phyloP scores from a whole-genome alignment of 2,797 vertebrate species.

The Chloroceryle inda region DNA sequence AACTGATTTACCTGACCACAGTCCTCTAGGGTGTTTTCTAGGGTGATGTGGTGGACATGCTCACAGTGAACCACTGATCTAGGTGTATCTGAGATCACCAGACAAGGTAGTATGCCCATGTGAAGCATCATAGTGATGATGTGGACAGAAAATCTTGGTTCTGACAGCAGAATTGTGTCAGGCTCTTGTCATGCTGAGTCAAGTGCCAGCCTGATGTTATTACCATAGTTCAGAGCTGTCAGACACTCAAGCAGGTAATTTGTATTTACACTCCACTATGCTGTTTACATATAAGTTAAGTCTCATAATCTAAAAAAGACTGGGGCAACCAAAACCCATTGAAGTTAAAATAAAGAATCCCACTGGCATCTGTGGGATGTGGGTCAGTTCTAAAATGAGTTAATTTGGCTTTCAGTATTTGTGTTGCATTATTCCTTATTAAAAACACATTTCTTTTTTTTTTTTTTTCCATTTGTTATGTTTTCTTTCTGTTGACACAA shows the following conservation, averaged over 20 bases:
- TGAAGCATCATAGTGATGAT: background rate
- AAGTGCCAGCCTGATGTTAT: background rate
- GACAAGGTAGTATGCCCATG: background rate
- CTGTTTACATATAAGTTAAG: background rate
- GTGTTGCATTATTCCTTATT: background rate
- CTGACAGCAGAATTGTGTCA: background rate
- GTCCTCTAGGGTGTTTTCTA: background rate
- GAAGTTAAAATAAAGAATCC: background rate
- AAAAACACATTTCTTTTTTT: background rate
- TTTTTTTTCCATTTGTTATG: background rate
- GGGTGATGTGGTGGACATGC: background rate
- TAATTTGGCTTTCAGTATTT: background rate
- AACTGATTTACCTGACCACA: background rate
- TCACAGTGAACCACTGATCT: background rate
- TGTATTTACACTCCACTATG: accelerated
- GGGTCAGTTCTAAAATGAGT: background rate
- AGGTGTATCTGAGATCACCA: background rate
- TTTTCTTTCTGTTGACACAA: background rate
- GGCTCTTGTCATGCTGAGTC: background rate
- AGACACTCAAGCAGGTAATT: background rate
- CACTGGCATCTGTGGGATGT: background rate
- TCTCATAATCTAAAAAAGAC: background rate
- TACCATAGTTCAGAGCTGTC: background rate
- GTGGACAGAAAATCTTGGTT: background rate
- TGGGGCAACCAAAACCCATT: background rate